Evolutionary conservation across 1,140 invertebrate species (phyloP).

Genomic region (Artemia franciscana): DNA sequence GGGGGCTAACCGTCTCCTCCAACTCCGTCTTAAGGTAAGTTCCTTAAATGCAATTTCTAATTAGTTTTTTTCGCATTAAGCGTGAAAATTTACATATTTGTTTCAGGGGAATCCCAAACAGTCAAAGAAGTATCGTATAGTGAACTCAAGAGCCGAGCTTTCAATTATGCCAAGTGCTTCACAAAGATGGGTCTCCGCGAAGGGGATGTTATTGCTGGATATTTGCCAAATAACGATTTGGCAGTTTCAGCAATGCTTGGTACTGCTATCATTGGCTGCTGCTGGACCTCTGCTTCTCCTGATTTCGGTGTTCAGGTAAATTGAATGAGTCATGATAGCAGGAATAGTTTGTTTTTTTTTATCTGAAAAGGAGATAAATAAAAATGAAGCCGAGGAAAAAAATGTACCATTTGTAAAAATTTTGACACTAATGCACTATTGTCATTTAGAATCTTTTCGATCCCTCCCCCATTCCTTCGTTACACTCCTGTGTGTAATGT

Average conservation of each 20-base stretch:
- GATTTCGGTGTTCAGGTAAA: constrained; percentile 30
- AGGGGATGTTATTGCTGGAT: constrained; percentile 1
- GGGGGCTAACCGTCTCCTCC: no score
- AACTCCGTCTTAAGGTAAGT: no score
- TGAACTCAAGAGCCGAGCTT: neutral
- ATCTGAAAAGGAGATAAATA: neutral
- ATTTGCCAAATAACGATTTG: constrained; percentile 13
- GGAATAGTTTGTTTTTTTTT: no score
- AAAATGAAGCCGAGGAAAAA: no score
- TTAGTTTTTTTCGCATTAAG: no score
- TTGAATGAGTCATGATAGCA: no score
- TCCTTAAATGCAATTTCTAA: no score
- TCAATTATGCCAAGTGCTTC: neutral
- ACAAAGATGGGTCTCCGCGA: neutral
- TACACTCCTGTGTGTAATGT: no score
- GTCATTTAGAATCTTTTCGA: no score
- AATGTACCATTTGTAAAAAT: no score
- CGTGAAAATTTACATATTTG: neutral
- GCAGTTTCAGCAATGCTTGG: constrained; percentile 29
- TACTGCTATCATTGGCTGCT: constrained; percentile 27
- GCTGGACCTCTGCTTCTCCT: constrained; percentile 31
- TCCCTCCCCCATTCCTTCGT: no score
- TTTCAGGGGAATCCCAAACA: neutral
- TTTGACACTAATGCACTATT: no score
- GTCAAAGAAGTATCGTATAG: neutral